Evolutionary conservation across 2,797 vertebrate genomes (phyloP), one percentile per base, ranked within the genome.

Genomic region (Vespertilio murinus): DNA sequence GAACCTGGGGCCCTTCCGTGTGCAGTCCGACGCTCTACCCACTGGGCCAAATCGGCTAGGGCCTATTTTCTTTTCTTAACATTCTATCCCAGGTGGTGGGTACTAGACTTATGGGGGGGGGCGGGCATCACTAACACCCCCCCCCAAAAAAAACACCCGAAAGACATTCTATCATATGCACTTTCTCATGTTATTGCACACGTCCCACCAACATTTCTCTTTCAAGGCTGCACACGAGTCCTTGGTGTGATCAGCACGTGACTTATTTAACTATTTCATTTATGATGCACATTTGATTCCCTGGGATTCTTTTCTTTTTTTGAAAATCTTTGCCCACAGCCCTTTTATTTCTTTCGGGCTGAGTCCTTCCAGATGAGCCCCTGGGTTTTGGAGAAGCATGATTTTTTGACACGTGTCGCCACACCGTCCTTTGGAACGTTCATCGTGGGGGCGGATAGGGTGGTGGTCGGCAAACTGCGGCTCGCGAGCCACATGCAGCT

Each of bases 261-360:
- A 92, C 23, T 30, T 88, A 78, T 35, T 70, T 74, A 80, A 67
- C 59, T 59, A 42, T 85, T 95, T 88, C 70, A 25, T 94, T 86
- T 88, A 73, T 16, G 74, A 45, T 18, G 30, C 82, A 42, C 71
- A 30, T 77, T 73, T 42, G 20, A 59, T 56, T 94, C 75, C 69
- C 78, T 73, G n/a, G 56, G 73, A 52, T 92, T 64, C 47, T 45
- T 73, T 88, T 83, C 75, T 67, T 45, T 73, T 88, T 83, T 79
- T 67, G 11, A 71, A 69, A 61, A 91, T 94, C 82, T 93, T 95
- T 94, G 75, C 83, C 56, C 45, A 22, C 18, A 49, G 38, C 5
- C 28, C 56, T 79, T 87, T 80, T 20, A 22, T 83, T 94, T 91
- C 88, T 91, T 81, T 71, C 85, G 70, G 79, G 33, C 1, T 47